Evolutionary conservation across 2,888 invertebrate genomes (phyloP), one percentile per base, ranked within the genome.

Genomic region (Drosophila birchii): DNA sequence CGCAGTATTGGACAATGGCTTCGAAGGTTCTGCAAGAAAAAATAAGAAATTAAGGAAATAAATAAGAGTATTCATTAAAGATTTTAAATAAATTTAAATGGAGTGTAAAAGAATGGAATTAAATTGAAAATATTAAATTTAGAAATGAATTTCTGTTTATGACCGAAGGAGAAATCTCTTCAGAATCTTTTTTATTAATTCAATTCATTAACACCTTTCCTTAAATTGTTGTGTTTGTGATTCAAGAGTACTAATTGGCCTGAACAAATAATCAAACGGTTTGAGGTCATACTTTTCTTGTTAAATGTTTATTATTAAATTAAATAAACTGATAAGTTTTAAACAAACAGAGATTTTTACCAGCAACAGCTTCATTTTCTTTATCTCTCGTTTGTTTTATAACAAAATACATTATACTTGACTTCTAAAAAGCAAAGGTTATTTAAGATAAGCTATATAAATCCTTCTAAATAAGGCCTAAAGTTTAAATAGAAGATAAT

Each of bases 1-100:
- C 95, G 93, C 98, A 98, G 93, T 98, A 98, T 77, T 95, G 94
- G 5, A 96, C 96, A 59, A 98, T 93, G 74, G 95, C 94, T 92
- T 97, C 97, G 92, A 98, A 98, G 70, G 94, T 91, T 91, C 97
- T 97, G 44, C 6, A 43, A 55, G 7, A 7, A 12, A 38, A 3
- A 41, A 9, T 93, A 75, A 51, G 12, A 34, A 34, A 34, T 34
- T 34, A 32, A 11, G 5, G 8, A 61, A 54, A 23, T 44, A 7
- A 3, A 23, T 7, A 12, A 23, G 1, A 23, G 4, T 7, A 23
- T 23, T 44, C 3, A 39, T 3, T 38, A 16, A 6, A 38, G 38
- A 38, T 38, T 38, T 38, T 14, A 38, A 14, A 16, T 34, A 34
- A 34, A 12, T 34, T 34, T 34, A 34, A 34, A 12, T 5, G 11